Percentiles rank a stretch among this genome's conserved stretches.
These are phyloP conservation scores for Pseudomyrmex gracilis DNA, from an alignment of 1,140 invertebrate species.

Conservation along the genomic window DNA sequence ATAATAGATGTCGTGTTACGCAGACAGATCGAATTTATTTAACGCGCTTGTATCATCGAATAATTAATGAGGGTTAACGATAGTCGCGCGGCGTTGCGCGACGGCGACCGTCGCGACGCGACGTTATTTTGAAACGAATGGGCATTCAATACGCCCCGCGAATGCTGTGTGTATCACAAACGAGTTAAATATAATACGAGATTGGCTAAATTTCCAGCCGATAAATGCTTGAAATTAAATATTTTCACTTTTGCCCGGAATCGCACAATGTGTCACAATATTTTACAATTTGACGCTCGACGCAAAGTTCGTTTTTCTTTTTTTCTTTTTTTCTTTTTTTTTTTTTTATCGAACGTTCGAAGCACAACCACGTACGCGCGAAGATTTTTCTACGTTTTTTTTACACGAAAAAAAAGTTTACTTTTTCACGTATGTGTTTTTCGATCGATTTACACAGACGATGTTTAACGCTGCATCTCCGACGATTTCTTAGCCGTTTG, in stretches of 20 bases:
- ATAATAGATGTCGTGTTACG: constrained; percentile 52
- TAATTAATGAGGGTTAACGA: constrained; percentile 63
- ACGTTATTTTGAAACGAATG: constrained; percentile 45
- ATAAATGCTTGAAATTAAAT: not conserved
- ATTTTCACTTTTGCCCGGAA: not conserved
- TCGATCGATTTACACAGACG: constrained; percentile 81
- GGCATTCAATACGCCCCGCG: not conserved
- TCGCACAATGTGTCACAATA: no score
- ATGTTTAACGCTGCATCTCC: constrained; percentile 82
- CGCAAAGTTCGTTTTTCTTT: no score
- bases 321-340: constrained; percentile 38
- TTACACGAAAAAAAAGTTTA: constrained; percentile 19
- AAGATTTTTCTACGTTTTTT: constrained; percentile 10
- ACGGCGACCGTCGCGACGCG: constrained; percentile 17
- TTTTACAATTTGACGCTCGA: not conserved
- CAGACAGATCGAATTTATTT: constrained; percentile 67
- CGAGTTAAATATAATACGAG: constrained; percentile 8
- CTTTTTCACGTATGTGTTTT: constrained; percentile 60
- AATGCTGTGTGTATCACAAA: not conserved
- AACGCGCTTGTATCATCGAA: constrained; percentile 60
- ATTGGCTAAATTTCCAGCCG: not conserved
- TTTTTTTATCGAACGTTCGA: constrained; percentile 59
- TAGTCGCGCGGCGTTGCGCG: constrained; percentile 53
- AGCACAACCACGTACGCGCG: constrained; percentile 29
- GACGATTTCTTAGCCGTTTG: constrained; percentile 81